Evolutionary conservation across 2,797 vertebrate genomes (phyloP).

Genomic region (Ctenosaura bakeri): DNA sequence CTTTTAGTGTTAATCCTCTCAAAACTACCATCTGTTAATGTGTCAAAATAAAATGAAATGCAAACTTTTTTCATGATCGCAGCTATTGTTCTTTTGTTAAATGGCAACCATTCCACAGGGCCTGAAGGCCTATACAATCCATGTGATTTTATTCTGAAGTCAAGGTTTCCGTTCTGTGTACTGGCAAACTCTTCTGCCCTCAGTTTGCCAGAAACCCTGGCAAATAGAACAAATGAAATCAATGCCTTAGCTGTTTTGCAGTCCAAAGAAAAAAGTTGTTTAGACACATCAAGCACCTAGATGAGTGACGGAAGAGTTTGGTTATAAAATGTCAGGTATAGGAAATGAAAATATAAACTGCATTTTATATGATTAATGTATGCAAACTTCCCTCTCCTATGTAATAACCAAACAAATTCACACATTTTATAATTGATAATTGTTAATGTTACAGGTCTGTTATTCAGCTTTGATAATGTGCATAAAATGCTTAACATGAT

Average conservation of each 20-base stretch:
- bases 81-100: neutral
- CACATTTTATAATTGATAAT: conserved; percentile 67
- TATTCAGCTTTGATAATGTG: conserved; percentile 81
- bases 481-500: conserved; percentile 84
- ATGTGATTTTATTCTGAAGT: neutral
- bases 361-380: conserved; percentile 84
- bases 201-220: conserved; percentile 49
- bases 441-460: conserved; percentile 76
- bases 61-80: neutral
- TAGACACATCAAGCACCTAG: conserved; percentile 59
- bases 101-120: neutral
- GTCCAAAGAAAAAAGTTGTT: conserved; percentile 74
- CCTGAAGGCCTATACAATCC: conserved; percentile 2
- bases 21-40: accelerated
- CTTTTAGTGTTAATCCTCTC: accelerated
- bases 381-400: conserved; percentile 75
- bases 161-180: conserved; percentile 40
- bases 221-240: conserved; percentile 43
- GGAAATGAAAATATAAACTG: conserved; percentile 80
- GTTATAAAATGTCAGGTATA: conserved; percentile 69
- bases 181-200: conserved; percentile 63
- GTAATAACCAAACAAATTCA: conserved; percentile 82
- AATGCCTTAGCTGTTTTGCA: conserved; percentile 57
- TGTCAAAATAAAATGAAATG: conserved; percentile 4
- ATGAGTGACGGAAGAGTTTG: conserved; percentile 74